Base-by-base conservation (phyloP, 2,888 invertebrate species). In the Sarcophaga rosellei region DNA sequence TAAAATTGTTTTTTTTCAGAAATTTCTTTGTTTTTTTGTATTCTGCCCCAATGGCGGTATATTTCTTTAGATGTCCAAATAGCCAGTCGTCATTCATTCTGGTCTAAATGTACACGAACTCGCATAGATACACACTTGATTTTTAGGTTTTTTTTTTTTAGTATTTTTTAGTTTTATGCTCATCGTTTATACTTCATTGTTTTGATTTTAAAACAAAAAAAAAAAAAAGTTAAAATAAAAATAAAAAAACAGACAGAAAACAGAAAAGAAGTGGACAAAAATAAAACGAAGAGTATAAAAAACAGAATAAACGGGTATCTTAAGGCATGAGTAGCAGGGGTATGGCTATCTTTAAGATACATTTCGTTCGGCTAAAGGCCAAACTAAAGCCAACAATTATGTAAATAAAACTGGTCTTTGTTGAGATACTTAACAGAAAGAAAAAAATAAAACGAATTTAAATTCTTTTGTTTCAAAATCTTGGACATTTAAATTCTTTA, bases 1-100 rank as follows among this genome's bases (percentile, higher is more conserved):
- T 2, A 35, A 35, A 35, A 35, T 6, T 6, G n/a, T 35, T 35
- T 35, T 5, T 35, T 75, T 69, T 82, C 70, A 72, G 63, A 70
- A 65, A 47, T 70, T 63, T 68, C 11, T 45, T 15, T 63, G 15
- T 6, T 12, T 25, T 62, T 59, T 44, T 81, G 20, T 65, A 6
- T 20, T 63, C 25, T 45, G 62, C 65, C 1, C 44, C 65, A 44
- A 25, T 72, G 70, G 59, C 76, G 76, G 76, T 63, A 45, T 59
- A 66, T 81, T 76, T 69, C 75, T 57, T 82, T 72, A 76, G 81
- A 82, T 76, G 81, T 82, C 81, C 76, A 65, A 65, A 45, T 45
- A 82, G 59, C 45, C 44, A 75, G 70, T 63, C 81, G 70, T 63
- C 70, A 70, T 76, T 72, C 81, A 45, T 75, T 62, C 53, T 70